These are phyloP conservation scores for human DNA, from an alignment of 2,113 vertebrate species.

Conservation along the genomic window GRCh38 chrX:119766001-119766500, in stretches of 20 bases:
- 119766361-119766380: too few species aligned
- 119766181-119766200: neutral
- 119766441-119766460: neutral
- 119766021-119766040: too few species aligned
- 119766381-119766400: neutral
- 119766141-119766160: neutral
- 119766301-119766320: neutral
- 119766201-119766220: neutral
- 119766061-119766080: neutral
- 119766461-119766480: too few species aligned
- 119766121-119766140: neutral
- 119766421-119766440: neutral
- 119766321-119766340: too few species aligned
- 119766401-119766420: neutral
- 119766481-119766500: too few species aligned
- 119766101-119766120: neutral
- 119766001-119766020: too few species aligned
- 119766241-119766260: too few species aligned
- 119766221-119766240: too few species aligned
- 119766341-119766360: too few species aligned
- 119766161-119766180: neutral
- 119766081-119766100: neutral
- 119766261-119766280: neutral
- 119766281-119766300: neutral
- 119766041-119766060: too few species aligned